These are phyloP conservation scores for Dysmachus trigonus DNA, from an alignment of 2,888 invertebrate species.

Conservation along the genomic window DNA sequence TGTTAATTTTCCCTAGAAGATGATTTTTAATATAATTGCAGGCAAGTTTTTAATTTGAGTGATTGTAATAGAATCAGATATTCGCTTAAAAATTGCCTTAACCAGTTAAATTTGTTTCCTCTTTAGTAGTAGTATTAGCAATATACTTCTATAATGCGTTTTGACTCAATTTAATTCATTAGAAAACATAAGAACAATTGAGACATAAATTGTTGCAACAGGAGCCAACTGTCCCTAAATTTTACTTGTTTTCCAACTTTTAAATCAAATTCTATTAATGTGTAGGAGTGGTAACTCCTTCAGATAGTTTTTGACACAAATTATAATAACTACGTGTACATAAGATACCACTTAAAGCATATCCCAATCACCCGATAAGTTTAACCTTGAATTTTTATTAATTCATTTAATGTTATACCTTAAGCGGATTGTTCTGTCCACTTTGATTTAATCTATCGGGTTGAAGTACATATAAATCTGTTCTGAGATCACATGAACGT, in stretches of 20 bases:
- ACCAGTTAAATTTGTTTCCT: not conserved
- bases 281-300: not conserved
- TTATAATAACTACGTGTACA: not conserved
- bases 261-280: not conserved
- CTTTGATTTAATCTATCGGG: slow-evolving; percentile 81
- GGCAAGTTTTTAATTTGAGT: not conserved
- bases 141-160: not conserved
- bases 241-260: not conserved
- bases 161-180: not conserved
- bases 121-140: not conserved
- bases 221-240: not conserved
- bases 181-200: not conserved
- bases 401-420: slow-evolving; percentile 59
- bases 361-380: not conserved
- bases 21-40: not conserved
- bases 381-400: not conserved
- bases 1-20: slow-evolving; percentile 76
- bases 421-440: slow-evolving; percentile 82
- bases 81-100: not conserved
- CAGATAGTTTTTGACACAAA: not conserved
- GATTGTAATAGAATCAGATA: not conserved
- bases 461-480: slow-evolving; percentile 85
- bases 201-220: no score
- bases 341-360: not conserved
- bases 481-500: slow-evolving; percentile 86